These are phyloP conservation scores for Lacerta agilis DNA, from an alignment of 2,797 vertebrate species.

Conservation along the genomic window DNA sequence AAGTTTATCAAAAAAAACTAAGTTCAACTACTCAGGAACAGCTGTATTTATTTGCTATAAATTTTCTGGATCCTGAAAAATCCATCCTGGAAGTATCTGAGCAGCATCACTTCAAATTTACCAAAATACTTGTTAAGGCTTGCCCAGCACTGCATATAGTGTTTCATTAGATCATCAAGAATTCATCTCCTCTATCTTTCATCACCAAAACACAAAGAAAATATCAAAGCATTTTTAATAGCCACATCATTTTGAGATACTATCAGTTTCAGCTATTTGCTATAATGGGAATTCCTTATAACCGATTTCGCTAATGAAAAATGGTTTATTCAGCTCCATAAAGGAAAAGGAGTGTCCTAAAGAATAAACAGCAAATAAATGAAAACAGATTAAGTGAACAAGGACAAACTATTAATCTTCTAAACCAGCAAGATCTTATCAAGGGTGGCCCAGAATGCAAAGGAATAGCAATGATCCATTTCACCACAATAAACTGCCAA, in stretches of 20 bases:
- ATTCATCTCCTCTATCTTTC: constrained; percentile 44
- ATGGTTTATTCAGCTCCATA: constrained; percentile 37
- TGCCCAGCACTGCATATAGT: background rate
- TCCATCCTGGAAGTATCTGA: background rate
- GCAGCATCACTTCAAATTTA: constrained; percentile 47
- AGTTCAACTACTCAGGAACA: background rate
- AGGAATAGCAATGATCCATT: constrained; percentile 34
- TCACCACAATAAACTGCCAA: constrained; percentile 40
- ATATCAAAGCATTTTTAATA: constrained; percentile 58
- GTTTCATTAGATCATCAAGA: constrained; percentile 41
- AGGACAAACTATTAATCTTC: constrained; percentile 57
- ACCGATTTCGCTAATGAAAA: constrained; percentile 60
- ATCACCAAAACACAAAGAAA: constrained; percentile 45
- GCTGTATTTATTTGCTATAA: background rate
- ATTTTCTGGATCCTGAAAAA: background rate
- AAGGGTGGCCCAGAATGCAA: constrained; percentile 44
- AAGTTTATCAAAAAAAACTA: background rate
- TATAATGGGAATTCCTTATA: constrained; percentile 48
- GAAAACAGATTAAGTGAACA: constrained; percentile 60
- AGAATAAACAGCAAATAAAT: constrained; percentile 62
- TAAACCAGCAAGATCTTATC: constrained; percentile 49
- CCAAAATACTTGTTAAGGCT: constrained; percentile 48
- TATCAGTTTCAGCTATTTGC: constrained; percentile 53
- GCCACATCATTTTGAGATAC: constrained; percentile 51
- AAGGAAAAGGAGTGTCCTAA: constrained; percentile 51